Evolutionary conservation across 2,797 vertebrate species (phyloP).

Genomic region (Siniperca scherzeri): DNA sequence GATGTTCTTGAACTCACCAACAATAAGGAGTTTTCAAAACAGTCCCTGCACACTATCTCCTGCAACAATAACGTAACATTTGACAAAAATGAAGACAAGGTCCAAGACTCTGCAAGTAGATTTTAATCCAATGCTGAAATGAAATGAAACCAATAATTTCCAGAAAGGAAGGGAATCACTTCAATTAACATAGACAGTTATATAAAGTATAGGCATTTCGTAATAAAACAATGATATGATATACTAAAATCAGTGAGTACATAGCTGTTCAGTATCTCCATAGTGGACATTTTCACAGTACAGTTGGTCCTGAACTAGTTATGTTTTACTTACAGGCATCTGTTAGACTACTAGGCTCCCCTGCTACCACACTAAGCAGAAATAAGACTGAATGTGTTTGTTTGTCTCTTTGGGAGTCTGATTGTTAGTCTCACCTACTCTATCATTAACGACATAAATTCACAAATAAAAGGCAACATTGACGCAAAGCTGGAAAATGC

Average conservation of each 20-base stretch:
- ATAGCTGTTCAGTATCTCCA: not conserved
- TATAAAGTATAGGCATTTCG: not conserved
- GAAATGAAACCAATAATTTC: not conserved
- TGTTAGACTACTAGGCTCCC: not conserved
- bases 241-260: not conserved
- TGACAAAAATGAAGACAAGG: not conserved
- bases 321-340: constrained; percentile 6
- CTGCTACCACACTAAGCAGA: not conserved
- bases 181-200: not conserved
- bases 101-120: not conserved
- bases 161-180: not conserved
- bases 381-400: not conserved
- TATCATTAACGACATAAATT: not conserved
- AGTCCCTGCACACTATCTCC: not conserved
- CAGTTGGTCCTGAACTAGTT: not conserved
- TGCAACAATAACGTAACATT: not conserved
- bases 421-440: not conserved
- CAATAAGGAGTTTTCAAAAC: not conserved
- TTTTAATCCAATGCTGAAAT: not conserved
- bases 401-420: not conserved
- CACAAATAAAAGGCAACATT: not conserved
- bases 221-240: not conserved
- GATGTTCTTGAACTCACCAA: constrained; percentile 17
- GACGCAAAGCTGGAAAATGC: constrained; percentile 30
- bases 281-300: not conserved